Evolutionary conservation across 2,113 vertebrate species (phyloP), one percentile per base, ranked within the genome.

Genomic region (Phainopepla nitens): DNA sequence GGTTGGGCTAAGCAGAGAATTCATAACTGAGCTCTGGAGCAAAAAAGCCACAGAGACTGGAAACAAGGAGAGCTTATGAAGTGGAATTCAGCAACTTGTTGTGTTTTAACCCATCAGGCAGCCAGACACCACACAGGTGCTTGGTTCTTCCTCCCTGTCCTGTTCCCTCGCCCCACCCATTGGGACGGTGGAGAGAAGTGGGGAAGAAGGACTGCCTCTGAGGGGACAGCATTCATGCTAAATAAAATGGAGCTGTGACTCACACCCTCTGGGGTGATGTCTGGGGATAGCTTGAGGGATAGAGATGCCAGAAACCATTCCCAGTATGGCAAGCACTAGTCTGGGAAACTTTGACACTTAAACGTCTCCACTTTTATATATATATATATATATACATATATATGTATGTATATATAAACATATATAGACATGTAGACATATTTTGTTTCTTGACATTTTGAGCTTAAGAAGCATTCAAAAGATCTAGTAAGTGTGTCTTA

Each of bases 141-240:
- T 85, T 53, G 25, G 18, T 31, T 13, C 28, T 45, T 60, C 29
- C 51, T 33, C 24, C 15, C 20, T 75, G 28, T 89, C 45, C n/a
- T 60, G 39, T 58, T 82, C 11, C 13, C 24, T 9, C 0, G 0
- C 15, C 4, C 13, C n/a, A 60, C n/a, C 16, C 53, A 28, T 24
- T 47, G 29, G 21, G n/a, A 24, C 10, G 7, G 7, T 7, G 10
- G 18, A 60, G 53, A 60, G 39, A 54, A 49, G 1, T 23, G 12
- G 2, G n/a, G 45, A 50, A 45, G 27, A 9, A 57, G 33, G 16
- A 44, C 23, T 93, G 45, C 15, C 7, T 78, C 39, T 44, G 31
- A 88, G 31, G 31, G 20, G 65, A 7, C 18, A 66, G 11, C 10
- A 39, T 6, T 61, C 53, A 15, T 35, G n/a, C 45, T 39, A 44